Conservation (phyloP, 2,888 invertebrate genomes). For the Galeopsomyia nigrocyanea region DNA sequence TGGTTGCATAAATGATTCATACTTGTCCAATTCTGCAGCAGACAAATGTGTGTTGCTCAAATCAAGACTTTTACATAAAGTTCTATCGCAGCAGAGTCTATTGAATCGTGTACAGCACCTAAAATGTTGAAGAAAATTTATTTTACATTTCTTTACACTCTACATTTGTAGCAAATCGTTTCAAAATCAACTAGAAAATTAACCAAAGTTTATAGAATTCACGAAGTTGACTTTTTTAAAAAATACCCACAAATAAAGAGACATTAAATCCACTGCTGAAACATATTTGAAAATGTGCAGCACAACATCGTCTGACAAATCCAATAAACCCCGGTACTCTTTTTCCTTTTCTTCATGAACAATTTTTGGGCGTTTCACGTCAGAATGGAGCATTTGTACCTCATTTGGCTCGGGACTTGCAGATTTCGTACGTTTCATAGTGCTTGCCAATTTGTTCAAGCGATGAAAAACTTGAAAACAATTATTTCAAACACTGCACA, state of each 20-base stretch:
- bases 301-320: conserved; percentile 74
- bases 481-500: no score
- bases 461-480: no score
- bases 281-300: conserved; percentile 70
- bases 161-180: no score
- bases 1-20: conserved; percentile 68
- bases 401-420: conserved; percentile 60
- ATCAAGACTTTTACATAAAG: conserved; percentile 72
- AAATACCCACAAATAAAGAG: conserved; percentile 71
- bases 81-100: conserved; percentile 70
- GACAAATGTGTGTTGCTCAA: conserved; percentile 63
- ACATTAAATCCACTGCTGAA: conserved; percentile 70
- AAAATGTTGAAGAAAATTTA: conserved; percentile 26
- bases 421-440: conserved; percentile 63
- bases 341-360: conserved; percentile 40
- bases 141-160: no score
- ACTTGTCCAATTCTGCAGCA: conserved; percentile 65
- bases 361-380: conserved; percentile 54
- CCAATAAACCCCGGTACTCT: conserved; percentile 63
- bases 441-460: conserved; percentile 16
- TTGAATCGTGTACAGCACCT: conserved; percentile 71
- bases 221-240: not conserved
- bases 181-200: conserved; percentile 45
- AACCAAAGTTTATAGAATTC: not conserved
- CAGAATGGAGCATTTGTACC: conserved; percentile 7